A percentile compares a stretch with the other conserved stretches of the same genome.
These are phyloP conservation scores for Oriolus oriolus DNA, from an alignment of 2,113 vertebrate species.

Conservation along the genomic window DNA sequence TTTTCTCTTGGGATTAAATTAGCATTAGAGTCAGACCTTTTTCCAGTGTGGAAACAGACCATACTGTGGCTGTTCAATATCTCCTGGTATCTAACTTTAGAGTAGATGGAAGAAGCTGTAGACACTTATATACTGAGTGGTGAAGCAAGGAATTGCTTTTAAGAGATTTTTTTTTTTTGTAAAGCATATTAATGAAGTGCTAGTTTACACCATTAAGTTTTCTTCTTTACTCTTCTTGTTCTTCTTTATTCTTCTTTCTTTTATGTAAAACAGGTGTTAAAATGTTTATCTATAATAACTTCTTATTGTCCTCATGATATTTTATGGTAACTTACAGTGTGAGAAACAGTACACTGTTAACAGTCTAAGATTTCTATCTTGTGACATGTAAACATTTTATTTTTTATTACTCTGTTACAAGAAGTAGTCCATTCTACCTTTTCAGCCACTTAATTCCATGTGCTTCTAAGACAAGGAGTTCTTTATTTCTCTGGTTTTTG, in stretches of 20 bases:
- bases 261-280: background rate
- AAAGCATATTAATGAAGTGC: background rate
- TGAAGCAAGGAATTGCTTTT: background rate
- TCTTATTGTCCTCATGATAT: background rate
- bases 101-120: background rate
- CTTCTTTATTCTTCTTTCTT: background rate
- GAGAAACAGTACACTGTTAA: background rate
- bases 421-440: background rate
- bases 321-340: background rate
- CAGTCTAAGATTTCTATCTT: background rate
- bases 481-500: background rate
- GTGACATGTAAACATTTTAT: background rate
- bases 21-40: background rate
- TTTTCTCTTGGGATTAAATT: background rate
- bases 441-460: background rate
- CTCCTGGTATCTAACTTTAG: background rate
- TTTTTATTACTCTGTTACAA: background rate
- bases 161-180: background rate
- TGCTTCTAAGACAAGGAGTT: background rate
- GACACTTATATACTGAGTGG: fast-evolving
- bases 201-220: background rate
- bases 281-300: background rate
- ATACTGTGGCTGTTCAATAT: background rate
- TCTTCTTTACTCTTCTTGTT: background rate
- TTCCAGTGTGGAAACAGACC: background rate